These are phyloP conservation scores for Ondatra zibethicus DNA, from an alignment of 2,113 vertebrate genomes.

Conservation along the genomic window DNA sequence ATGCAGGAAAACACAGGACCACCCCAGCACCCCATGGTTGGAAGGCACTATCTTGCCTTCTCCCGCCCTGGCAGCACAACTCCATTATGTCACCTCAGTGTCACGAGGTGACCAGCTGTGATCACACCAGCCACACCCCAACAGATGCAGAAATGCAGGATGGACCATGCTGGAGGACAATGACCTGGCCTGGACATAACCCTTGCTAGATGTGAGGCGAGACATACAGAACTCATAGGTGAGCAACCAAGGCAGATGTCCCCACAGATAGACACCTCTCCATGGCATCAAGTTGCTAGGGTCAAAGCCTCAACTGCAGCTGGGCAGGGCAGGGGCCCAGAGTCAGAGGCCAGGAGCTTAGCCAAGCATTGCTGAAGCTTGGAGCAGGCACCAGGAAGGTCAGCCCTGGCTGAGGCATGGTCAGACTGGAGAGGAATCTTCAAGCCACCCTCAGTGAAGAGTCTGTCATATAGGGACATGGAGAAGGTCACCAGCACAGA, in stretches of 20 bases:
- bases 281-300: background rate
- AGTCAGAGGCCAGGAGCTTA: background rate
- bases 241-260: background rate
- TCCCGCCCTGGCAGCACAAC: background rate
- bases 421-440: background rate
- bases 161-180: background rate
- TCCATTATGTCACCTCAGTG: background rate
- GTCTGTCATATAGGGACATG: background rate
- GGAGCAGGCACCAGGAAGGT: accelerated
- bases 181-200: background rate
- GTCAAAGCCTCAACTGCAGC: background rate
- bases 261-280: background rate
- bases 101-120: background rate
- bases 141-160: background rate
- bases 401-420: no score
- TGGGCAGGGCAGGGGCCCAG: background rate
- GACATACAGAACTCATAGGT: background rate
- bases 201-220: background rate
- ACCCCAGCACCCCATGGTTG: background rate
- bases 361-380: background rate
- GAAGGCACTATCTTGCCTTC: background rate
- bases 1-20: background rate
- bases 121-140: background rate
- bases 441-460: no score
- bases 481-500: background rate